Conservation (phyloP, 2,113 vertebrate genomes). For the Phalacrocorax carbo region DNA sequence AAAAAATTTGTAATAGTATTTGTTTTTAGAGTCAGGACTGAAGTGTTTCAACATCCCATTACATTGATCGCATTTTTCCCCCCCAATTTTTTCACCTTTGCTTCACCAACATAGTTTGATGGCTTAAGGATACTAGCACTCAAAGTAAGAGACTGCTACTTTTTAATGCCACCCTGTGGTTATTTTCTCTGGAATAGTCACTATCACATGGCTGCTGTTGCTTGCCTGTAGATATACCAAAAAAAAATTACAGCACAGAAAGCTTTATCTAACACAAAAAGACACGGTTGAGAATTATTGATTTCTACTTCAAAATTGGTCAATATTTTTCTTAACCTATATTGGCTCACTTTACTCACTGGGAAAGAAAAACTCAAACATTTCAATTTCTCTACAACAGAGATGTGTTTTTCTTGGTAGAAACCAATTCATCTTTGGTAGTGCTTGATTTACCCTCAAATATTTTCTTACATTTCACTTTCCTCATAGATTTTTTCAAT, state of each 20-base stretch:
- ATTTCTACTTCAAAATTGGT: neutral
- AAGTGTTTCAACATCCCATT: neutral
- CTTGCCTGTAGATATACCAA: neutral
- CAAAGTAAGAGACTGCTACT: neutral
- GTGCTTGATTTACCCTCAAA: neutral
- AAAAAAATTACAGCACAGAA: neutral
- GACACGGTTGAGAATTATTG: neutral
- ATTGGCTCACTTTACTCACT: neutral
- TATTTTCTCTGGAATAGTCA: neutral
- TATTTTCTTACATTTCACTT: neutral
- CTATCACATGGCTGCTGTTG: neutral
- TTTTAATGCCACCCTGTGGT: neutral
- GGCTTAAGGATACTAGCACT: neutral
- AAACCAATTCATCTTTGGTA: neutral
- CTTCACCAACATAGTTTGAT: neutral
- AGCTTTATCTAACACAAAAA: neutral
- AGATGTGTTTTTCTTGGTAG: neutral
- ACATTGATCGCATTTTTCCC: neutral
- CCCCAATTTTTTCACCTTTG: neutral
- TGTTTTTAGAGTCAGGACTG: neutral
- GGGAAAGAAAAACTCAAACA: neutral
- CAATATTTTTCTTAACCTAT: neutral
- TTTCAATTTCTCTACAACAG: neutral
- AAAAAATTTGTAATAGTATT: neutral
- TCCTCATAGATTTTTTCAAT: neutral